phyloP scores from a whole-genome alignment of 2,797 vertebrate genomes.

The Pseudomugil gertrudae region DNA sequence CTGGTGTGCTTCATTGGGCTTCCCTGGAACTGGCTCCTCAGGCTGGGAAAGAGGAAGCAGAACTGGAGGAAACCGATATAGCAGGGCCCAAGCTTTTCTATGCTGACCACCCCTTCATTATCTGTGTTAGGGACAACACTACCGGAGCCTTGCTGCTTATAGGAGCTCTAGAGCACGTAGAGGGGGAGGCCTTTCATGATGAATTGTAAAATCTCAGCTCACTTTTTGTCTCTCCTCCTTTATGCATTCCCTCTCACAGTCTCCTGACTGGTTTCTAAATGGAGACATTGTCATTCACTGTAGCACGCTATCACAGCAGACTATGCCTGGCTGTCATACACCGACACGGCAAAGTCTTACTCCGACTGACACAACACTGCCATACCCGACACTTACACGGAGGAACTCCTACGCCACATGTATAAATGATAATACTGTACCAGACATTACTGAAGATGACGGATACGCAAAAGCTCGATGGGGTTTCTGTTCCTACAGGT shows the following conservation, averaged over 20 bases:
- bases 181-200: conserved; percentile 69
- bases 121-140: conserved; percentile 68
- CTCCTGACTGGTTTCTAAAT: conserved; percentile 43
- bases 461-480: conserved; percentile 27
- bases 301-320: conserved; percentile 58
- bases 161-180: conserved; percentile 71
- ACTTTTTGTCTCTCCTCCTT: conserved; percentile 7
- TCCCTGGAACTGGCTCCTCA: conserved; percentile 68
- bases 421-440: conserved; percentile 50
- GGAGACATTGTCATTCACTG: conserved; percentile 70
- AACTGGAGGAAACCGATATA: conserved; percentile 54
- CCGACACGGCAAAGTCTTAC: conserved; percentile 49
- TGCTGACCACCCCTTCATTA: conserved; percentile 74
- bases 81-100: conserved; percentile 72
- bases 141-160: conserved; percentile 75
- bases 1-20: conserved; percentile 72
- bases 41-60: conserved; percentile 35
- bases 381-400: conserved; percentile 42
- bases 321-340: conserved; percentile 61
- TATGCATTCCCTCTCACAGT: conserved; percentile 17
- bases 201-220: conserved; percentile 63
- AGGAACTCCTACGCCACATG: conserved; percentile 45
- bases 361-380: conserved; percentile 65
- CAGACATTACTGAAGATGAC: conserved; percentile 52
- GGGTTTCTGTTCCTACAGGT: conserved; percentile 11